Base-by-base conservation (phyloP, 2,797 vertebrate species). In the Corythornis leucogaster region DNA sequence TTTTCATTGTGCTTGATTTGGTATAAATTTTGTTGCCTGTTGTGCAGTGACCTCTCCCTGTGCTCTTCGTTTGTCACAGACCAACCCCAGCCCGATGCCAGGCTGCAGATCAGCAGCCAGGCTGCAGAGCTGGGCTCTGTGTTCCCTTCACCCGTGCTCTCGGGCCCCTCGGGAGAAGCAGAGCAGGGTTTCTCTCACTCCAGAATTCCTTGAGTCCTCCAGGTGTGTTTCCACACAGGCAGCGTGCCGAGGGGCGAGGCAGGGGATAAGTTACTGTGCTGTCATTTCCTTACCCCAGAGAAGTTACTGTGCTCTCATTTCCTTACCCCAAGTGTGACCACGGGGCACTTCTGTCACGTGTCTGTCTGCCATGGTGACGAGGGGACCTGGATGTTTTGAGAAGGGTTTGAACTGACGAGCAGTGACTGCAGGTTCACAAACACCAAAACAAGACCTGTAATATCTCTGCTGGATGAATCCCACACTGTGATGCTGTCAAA, bases 201-300 rank as follows among this genome's bases (percentile, higher is more conserved):
- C 40, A 51, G 13, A 63, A 51, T 62, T 5, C 31, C 38, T 54
- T 8, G 15, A 6, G n/a, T 73, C 77, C 57, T 88, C 19, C 0
- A 6, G 31, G 33, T 0, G 0, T 4, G 1, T 82, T 55, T 30
- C 26, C 4, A 6, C 8, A 43, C 15, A 1, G 3, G 13, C 0
- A 0, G 3, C 5, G 63, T 11, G 62, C 64, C 1, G 7, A 11
- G 55, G 43, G 50, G 4, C 3, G 6, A 1, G n/a, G 53, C 42
- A 9, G 69, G 28, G 58, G 55, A 30, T 33, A 5, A 35, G 30
- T 48, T 45, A 7, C 33, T 0, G 0, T 0, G 1, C 26, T 2
- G 15, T 2, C 11, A 46, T 45, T 16, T 30, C 26, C 38, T 38
- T 38, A 38, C 38, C 38, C 38, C 38, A 38, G 55, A 30, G 33